Conservation (phyloP, 2,113 vertebrate genomes). For the Suricata suricatta region DNA sequence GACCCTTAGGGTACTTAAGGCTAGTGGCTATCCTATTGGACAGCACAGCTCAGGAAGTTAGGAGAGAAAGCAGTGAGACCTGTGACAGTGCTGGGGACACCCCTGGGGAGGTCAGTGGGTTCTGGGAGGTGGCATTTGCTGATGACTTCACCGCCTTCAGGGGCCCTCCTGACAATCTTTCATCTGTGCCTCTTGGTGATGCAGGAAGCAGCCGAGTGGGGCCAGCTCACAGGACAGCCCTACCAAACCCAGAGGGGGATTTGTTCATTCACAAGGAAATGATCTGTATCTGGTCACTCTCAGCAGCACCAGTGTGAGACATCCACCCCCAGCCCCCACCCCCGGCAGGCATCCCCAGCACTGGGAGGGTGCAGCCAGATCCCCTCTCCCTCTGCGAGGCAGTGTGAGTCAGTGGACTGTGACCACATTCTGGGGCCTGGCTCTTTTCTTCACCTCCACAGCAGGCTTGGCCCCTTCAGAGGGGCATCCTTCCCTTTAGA, state of each 20-base stretch:
- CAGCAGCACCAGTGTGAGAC: background rate
- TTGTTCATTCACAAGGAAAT: background rate
- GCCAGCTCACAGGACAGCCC: background rate
- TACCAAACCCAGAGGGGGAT: background rate
- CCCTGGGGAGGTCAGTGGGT: background rate
- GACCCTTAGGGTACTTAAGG: background rate
- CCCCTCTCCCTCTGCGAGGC: background rate
- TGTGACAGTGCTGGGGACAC: background rate
- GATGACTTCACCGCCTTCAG: background rate
- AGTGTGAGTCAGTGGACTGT: background rate
- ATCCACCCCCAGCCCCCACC: background rate
- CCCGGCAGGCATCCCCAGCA: background rate
- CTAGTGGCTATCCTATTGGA: background rate
- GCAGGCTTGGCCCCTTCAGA: no score
- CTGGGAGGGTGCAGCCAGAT: background rate
- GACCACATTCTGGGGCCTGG: background rate
- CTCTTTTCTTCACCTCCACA: background rate
- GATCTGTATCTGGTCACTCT: background rate
- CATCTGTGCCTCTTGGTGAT: background rate
- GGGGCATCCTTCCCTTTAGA: background rate
- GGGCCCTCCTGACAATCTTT: background rate
- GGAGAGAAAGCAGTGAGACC: background rate
- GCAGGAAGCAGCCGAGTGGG: background rate
- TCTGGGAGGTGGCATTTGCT: background rate
- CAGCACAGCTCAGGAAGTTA: background rate